These are phyloP conservation scores for Hypotaenidia okinawae DNA, from an alignment of 2,797 vertebrate genomes.

Conservation along the genomic window DNA sequence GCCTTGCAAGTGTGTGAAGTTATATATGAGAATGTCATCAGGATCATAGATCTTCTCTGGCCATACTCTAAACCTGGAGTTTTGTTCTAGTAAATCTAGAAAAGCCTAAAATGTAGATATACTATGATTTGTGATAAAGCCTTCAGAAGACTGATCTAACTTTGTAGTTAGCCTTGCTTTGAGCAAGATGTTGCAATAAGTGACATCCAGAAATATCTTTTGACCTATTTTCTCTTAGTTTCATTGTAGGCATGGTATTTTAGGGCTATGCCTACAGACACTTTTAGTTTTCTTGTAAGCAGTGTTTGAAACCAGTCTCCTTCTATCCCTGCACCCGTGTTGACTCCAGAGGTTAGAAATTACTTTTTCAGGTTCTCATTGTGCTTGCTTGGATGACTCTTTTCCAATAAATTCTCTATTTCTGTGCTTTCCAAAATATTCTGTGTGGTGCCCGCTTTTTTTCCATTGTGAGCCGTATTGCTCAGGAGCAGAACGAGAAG, in stretches of 20 bases:
- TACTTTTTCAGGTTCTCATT: neutral
- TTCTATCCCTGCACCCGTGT: accelerated
- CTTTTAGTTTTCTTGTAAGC: neutral
- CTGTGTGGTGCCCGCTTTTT: accelerated
- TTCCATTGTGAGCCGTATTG: neutral
- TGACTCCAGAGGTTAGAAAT: neutral
- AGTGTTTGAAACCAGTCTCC: neutral
- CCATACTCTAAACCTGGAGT: neutral
- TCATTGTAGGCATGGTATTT: neutral
- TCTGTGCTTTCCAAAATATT: neutral
- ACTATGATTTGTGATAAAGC: neutral
- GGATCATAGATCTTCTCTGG: neutral
- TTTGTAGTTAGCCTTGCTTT: neutral
- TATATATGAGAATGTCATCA: neutral
- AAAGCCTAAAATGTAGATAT: neutral
- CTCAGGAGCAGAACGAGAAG: neutral
- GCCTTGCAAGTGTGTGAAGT: neutral
- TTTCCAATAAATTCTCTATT: neutral
- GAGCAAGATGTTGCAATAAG: neutral
- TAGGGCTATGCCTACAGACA: neutral
- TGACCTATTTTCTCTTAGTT: neutral
- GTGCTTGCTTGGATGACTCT: neutral
- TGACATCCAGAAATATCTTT: neutral
- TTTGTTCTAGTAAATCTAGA: neutral
- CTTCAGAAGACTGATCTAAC: neutral